A percentile compares a stretch with the other conserved stretches of the same genome.
Conservation (phyloP, 2,113 vertebrate genomes). For the Daubentonia madagascariensis region DNA sequence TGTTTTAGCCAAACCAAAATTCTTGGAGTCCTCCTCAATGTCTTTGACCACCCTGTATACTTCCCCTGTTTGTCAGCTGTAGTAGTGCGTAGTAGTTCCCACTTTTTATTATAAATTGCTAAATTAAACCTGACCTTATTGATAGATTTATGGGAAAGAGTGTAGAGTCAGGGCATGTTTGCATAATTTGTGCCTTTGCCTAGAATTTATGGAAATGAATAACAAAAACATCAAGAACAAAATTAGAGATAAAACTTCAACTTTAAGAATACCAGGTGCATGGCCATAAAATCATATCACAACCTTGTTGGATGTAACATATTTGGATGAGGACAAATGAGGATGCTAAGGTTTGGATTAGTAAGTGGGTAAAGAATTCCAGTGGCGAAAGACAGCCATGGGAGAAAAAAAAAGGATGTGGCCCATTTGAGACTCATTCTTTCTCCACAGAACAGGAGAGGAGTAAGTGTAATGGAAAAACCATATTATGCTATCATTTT, state of each 20-base stretch:
- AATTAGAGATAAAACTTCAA: background rate
- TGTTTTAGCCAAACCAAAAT: background rate
- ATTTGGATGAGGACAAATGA: background rate
- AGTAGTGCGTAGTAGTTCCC: background rate
- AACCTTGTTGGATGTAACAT: background rate
- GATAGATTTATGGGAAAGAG: background rate
- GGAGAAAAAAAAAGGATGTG: background rate
- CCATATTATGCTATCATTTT: background rate
- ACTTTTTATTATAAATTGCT: constrained; percentile 20
- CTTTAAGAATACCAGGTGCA: background rate
- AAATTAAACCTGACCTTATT: constrained; percentile 1
- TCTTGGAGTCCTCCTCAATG: background rate
- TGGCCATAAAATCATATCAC: background rate
- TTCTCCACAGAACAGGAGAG: background rate
- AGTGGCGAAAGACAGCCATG: background rate
- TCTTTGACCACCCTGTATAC: background rate
- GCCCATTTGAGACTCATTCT: background rate
- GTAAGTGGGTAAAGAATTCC: background rate
- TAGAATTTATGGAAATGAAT: background rate
- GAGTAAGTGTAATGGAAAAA: background rate
- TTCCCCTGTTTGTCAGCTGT: background rate
- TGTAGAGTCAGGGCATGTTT: background rate
- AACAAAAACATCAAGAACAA: background rate
- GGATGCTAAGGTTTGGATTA: background rate
- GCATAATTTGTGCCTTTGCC: background rate